Conservation (phyloP, 2,797 vertebrate species). For the Anguilla obscura region DNA sequence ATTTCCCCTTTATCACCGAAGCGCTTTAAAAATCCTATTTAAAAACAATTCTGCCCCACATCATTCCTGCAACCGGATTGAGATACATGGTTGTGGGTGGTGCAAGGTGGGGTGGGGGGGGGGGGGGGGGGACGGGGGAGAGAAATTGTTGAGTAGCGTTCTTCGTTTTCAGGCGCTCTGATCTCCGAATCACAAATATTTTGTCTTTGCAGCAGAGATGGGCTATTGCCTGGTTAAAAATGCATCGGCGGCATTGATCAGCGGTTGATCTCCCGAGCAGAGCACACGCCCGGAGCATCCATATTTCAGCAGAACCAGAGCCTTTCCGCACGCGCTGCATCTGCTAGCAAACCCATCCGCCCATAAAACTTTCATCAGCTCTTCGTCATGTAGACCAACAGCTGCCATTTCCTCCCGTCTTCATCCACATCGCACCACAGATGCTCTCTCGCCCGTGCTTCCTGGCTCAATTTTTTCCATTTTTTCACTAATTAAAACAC, state of each 20-base stretch:
- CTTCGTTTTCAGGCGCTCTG: conserved; percentile 4
- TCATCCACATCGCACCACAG: conserved; percentile 44
- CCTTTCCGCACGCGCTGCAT: background rate
- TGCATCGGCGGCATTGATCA: conserved; percentile 4
- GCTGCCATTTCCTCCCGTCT: conserved; percentile 58
- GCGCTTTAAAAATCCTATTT: background rate
- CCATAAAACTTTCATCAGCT: background rate
- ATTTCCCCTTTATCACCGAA: background rate
- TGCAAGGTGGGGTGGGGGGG: background rate
- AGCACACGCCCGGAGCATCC: background rate
- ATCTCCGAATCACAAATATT: conserved; percentile 25
- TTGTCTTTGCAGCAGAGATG: background rate
- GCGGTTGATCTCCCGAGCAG: background rate
- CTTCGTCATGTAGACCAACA: conserved; percentile 19
- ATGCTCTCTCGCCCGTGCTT: background rate
- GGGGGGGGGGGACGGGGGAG: background rate
- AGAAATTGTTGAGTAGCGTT: background rate
- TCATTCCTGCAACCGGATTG: background rate
- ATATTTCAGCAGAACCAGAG: conserved; percentile 7
- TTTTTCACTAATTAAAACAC: too few relatives aligned
- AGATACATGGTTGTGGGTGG: background rate
- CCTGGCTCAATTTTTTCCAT: background rate
- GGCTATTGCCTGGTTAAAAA: conserved; percentile 19
- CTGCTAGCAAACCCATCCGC: background rate
- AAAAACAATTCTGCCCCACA: background rate